These are phyloP conservation scores for Columba livia DNA, from an alignment of 2,113 vertebrate genomes.

Conservation along the genomic window DNA sequence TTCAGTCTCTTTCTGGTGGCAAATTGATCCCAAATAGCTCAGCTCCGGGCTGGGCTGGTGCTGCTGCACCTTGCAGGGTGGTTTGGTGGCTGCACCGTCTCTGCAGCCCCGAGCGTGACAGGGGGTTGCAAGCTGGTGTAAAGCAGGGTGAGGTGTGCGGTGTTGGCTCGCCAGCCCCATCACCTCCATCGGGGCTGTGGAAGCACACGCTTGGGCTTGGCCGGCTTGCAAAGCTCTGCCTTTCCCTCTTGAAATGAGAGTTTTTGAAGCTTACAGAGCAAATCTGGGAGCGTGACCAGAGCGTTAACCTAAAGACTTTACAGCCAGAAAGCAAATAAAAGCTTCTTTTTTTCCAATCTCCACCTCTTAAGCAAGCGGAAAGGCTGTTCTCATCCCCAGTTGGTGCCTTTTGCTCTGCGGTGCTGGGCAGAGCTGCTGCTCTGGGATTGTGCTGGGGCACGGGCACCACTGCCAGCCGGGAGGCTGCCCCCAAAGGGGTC, in stretches of 20 bases:
- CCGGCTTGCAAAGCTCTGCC: neutral
- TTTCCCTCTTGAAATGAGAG: neutral
- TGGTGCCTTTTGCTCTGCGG: neutral
- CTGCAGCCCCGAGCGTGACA: neutral
- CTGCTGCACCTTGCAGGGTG: neutral
- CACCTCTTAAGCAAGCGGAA: neutral
- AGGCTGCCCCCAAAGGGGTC: neutral
- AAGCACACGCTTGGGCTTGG: accelerated
- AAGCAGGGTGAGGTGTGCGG: accelerated
- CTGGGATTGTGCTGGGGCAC: neutral
- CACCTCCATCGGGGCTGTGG: accelerated
- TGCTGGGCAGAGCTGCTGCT: too few species aligned
- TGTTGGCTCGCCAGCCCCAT: neutral
- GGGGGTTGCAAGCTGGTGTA: neutral
- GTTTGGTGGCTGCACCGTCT: accelerated
- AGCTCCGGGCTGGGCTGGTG: neutral
- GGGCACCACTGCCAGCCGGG: neutral
- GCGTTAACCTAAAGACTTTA: neutral
- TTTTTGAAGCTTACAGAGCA: neutral
- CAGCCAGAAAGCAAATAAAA: neutral
- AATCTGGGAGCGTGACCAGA: neutral
- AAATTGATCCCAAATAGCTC: neutral
- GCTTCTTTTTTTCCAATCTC: neutral
- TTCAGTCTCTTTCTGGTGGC: neutral
- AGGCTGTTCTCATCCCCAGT: neutral